These are phyloP conservation scores for Oreohelix idahoensis DNA, from an alignment of 1,140 invertebrate species.

Conservation along the genomic window DNA sequence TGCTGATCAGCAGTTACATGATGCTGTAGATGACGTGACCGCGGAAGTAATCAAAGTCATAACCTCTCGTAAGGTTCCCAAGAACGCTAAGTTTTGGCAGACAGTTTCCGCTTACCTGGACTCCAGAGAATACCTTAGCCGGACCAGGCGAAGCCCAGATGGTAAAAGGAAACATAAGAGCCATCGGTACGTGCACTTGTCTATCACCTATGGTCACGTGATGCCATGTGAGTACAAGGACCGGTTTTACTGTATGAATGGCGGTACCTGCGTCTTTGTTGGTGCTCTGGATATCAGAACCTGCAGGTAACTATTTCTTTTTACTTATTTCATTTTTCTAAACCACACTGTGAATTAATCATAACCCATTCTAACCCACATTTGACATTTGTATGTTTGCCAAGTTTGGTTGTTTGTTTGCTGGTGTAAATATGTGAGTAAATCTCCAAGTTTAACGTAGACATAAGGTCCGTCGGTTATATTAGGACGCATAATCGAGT, in stretches of 20 bases:
- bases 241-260: slow-evolving; percentile 57
- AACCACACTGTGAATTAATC: no score
- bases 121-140: background rate
- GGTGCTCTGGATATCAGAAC: slow-evolving; percentile 58
- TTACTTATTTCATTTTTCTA: no score
- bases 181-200: slow-evolving; percentile 1
- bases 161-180: background rate
- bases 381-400: no score
- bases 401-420: no score
- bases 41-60: background rate
- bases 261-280: slow-evolving; percentile 54
- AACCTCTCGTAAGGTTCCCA: background rate
- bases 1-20: no score
- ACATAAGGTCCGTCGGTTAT: no score
- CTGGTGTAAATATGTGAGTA: no score
- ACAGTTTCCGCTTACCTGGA: background rate
- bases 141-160: background rate
- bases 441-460: no score
- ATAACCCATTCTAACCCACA: no score
- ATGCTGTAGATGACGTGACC: background rate
- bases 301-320: slow-evolving; percentile 48
- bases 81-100: background rate
- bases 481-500: no score
- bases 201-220: slow-evolving; percentile 47
- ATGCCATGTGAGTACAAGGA: slow-evolving; percentile 46